A percentile compares a stretch with the other conserved stretches of the same genome.
Conservation (phyloP, 2,113 vertebrate species). For the Xiphophorus couchianus region DNA sequence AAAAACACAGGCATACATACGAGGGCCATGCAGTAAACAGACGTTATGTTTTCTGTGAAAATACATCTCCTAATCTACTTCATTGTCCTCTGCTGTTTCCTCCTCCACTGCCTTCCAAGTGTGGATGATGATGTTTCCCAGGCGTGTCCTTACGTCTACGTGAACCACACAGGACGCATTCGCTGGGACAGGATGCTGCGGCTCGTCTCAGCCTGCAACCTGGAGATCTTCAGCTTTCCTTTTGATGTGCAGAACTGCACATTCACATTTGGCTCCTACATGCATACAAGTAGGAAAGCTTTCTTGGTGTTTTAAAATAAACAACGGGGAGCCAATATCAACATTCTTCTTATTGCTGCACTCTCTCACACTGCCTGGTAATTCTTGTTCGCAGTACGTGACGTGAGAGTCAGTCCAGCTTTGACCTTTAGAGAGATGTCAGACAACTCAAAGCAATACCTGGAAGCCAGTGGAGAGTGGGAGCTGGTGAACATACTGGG, state of each 20-base stretch:
- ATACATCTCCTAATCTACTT: not conserved
- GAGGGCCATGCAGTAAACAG: not conserved
- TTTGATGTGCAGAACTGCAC: constrained; percentile 86
- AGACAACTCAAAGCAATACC: constrained; percentile 80
- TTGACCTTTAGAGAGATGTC: constrained; percentile 82
- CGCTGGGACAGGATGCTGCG: constrained; percentile 81
- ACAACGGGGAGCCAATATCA: not conserved
- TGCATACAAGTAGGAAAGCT: constrained; percentile 80
- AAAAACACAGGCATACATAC: not conserved
- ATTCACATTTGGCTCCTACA: constrained; percentile 85
- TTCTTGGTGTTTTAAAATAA: not conserved
- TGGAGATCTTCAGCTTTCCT: constrained; percentile 86
- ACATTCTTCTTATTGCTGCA: not conserved
- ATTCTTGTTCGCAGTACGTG: constrained; percentile 63
- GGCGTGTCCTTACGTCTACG: constrained; percentile 80
- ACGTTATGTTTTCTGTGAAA: not conserved
- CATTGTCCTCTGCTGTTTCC: not conserved
- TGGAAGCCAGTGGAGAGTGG: constrained; percentile 84
- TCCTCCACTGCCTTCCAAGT: constrained; percentile 48
- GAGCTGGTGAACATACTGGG: constrained; percentile 78
- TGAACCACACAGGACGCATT: constrained; percentile 82
- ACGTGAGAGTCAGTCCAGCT: constrained; percentile 79
- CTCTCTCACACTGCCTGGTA: not conserved
- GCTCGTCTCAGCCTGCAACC: constrained; percentile 84
- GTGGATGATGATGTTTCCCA: constrained; percentile 82